These are phyloP conservation scores for Syngnathus rostellatus DNA, from an alignment of 2,797 vertebrate species.

Conservation along the genomic window DNA sequence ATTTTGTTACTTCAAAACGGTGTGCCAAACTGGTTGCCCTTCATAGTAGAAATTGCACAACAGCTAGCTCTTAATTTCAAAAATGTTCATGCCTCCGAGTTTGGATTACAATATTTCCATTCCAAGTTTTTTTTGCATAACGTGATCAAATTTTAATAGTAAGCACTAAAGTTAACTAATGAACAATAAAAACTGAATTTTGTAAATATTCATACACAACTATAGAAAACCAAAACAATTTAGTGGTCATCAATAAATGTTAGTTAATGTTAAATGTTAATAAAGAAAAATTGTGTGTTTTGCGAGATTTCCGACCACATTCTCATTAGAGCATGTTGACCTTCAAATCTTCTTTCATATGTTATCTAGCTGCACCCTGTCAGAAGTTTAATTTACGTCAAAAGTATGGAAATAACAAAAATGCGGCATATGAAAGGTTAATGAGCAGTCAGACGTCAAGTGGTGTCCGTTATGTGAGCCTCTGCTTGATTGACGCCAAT, in stretches of 20 bases:
- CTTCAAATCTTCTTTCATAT: background rate
- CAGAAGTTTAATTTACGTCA: slow-evolving; percentile 30
- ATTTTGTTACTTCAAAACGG: too few species aligned
- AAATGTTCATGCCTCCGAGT: too few species aligned
- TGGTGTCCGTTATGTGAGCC: slow-evolving; percentile 32
- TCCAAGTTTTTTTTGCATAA: too few species aligned
- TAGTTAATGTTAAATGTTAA: background rate
- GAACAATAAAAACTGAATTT: too few species aligned
- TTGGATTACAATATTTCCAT: too few species aligned
- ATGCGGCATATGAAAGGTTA: slow-evolving; percentile 46
- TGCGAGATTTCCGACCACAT: background rate
- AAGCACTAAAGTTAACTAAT: too few species aligned
- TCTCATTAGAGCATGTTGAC: background rate
- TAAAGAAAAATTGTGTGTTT: background rate
- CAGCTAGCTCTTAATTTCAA: too few species aligned
- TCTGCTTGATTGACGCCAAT: slow-evolving; percentile 16
- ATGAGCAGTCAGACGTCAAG: slow-evolving; percentile 43
- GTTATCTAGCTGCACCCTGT: slow-evolving; percentile 13
- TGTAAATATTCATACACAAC: too few species aligned
- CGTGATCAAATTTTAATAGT: too few species aligned
- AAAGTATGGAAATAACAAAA: slow-evolving; percentile 38
- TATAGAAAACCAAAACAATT: too few species aligned
- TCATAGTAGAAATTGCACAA: too few species aligned
- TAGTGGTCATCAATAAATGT: background rate
- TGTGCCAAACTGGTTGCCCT: too few species aligned